Conservation (phyloP, 2,797 vertebrate species). For the Coracias cyanogaster region DNA sequence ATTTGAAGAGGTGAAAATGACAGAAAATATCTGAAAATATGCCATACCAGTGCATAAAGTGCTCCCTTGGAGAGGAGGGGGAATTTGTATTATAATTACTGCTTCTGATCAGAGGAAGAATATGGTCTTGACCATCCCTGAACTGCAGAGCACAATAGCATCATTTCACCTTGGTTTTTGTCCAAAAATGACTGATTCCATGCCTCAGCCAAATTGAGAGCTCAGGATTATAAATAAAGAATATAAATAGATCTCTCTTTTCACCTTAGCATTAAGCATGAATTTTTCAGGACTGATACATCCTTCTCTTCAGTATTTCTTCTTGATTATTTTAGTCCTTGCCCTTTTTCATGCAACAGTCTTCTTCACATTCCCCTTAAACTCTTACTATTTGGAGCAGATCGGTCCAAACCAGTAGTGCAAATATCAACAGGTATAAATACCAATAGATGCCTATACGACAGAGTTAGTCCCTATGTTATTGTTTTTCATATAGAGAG, state of each 20-base stretch:
- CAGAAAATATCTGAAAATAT: background rate
- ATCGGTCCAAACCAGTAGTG: background rate
- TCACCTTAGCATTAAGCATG: constrained; percentile 23
- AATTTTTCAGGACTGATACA: constrained; percentile 12
- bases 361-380: background rate
- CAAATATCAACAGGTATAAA: background rate
- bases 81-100: background rate
- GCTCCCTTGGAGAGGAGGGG: background rate
- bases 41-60: rapidly evolving
- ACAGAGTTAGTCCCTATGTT: rapidly evolving
- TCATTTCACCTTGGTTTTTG: background rate
- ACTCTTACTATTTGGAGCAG: background rate
- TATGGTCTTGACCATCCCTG: background rate
- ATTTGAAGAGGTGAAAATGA: background rate
- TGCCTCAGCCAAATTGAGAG: background rate
- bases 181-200: background rate
- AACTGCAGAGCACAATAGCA: background rate
- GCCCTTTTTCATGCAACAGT: background rate
- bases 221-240: constrained; percentile 23
- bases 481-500: background rate
- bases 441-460: rapidly evolving
- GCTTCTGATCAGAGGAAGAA: background rate
- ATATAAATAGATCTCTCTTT: constrained; percentile 21
- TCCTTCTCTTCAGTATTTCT: background rate
- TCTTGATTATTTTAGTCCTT: background rate